Evolutionary conservation across 2,888 invertebrate genomes (phyloP), one percentile per base, ranked within the genome.

Genomic region (Marasmarcha lunaedactyla): DNA sequence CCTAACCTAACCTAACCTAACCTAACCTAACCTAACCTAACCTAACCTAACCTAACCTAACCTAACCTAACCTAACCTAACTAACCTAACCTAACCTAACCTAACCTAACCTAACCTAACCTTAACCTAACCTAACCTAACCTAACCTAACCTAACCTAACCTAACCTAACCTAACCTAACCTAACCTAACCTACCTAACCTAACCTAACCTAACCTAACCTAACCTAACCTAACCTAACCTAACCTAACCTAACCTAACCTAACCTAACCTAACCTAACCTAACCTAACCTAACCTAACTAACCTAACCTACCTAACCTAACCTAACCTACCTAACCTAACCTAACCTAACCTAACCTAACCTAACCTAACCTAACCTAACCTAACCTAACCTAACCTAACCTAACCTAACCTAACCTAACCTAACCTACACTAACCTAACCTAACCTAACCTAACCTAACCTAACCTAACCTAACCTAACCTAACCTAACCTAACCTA

Each of bases 221-320:
- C 49, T 45, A 47, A 49, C 49, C 30, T 30, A 38, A 30, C 30
- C 48, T 46, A 46, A 47, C 47, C 46, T 46, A 48, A 49, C 51
- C 49, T 49, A 51, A 48, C 48, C 48, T 48, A 48, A 48, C 48
- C 48, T 48, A 48, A 48, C 46, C 48, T 46, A 49, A 49, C 48
- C 46, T 49, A 49, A 49, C 49, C 47, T 49, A 49, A 49, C 49
- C 49, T 47, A 49, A 49, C 49, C 49, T 46, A 49, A 49, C 49
- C 49, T 49, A 49, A 49, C 46, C 44, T 46, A 43, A 46, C 43
- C 46, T 45, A 47, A 49, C 46, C 49, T 47, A 47, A 49, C 46
- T 47, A 47, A 46, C 43, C 45, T 49, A 46, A 46, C 46, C 45
- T 46, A 48, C 46, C 48, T 49, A 47, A 49, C 46, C 37, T 39